Percentiles rank a stretch among this genome's conserved stretches.
These are phyloP conservation scores for Odontocerum albicorne DNA, from an alignment of 2,888 invertebrate species.

Conservation along the genomic window DNA sequence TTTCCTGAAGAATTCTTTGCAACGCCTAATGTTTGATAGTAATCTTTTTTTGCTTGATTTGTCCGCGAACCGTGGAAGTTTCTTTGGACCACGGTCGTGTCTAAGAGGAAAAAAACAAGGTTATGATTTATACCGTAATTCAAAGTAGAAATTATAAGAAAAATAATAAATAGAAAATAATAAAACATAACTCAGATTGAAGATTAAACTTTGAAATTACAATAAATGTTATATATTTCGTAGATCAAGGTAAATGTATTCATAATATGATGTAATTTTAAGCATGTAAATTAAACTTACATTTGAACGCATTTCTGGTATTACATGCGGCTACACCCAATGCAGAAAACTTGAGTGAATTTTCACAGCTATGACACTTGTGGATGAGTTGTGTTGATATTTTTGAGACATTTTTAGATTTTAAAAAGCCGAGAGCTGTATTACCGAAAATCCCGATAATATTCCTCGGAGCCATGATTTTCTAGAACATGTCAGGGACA, in stretches of 20 bases:
- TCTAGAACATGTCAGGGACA: constrained; percentile 8
- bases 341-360: constrained; percentile 44
- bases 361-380: constrained; percentile 55
- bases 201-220: too few species aligned
- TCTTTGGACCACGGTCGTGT: constrained; percentile 42
- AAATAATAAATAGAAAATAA: too few species aligned
- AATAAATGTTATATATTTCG: too few species aligned
- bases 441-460: constrained; percentile 61
- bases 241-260: constrained; percentile 36
- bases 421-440: constrained; percentile 57
- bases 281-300: constrained; percentile 51
- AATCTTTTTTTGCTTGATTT: constrained; percentile 66
- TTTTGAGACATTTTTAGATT: constrained; percentile 54
- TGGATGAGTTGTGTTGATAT: constrained; percentile 55
- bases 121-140: too few species aligned
- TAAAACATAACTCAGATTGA: too few species aligned
- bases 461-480: constrained; percentile 51
- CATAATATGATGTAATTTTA: constrained; percentile 56
- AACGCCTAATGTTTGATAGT: constrained; percentile 92
- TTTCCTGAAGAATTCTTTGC: constrained; percentile 83
- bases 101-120: constrained; percentile 44
- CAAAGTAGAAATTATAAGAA: background rate
- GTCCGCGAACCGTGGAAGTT: constrained; percentile 60
- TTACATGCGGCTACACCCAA: constrained; percentile 45
- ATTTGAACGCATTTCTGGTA: constrained; percentile 46